phyloP scores from a whole-genome alignment of 1,140 invertebrate species.

The Copidosoma floridanum region DNA sequence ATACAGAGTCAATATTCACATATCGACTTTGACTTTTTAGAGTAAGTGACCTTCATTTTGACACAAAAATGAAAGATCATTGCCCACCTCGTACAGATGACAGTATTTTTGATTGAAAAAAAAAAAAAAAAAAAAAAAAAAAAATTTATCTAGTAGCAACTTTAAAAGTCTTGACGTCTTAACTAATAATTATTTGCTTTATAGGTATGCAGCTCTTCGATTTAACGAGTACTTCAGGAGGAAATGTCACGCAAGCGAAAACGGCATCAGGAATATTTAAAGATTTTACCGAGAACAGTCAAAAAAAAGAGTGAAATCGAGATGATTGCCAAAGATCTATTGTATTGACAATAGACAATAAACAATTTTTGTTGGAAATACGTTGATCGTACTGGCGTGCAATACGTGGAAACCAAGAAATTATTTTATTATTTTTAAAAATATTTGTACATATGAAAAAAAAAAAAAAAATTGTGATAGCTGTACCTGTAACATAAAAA shows the following conservation, averaged over 20 bases:
- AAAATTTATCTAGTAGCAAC: too few species aligned
- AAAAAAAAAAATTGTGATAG: neutral
- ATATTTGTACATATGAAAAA: conserved; percentile 15
- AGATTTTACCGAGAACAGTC: too few species aligned
- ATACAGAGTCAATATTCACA: conserved; percentile 87
- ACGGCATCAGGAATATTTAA: conserved; percentile 15
- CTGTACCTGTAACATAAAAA: neutral
- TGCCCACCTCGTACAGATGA: neutral
- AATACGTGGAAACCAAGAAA: neutral
- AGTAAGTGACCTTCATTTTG: conserved; percentile 61
- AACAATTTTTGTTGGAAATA: neutral
- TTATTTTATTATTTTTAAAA: conserved; percentile 13
- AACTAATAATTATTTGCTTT: conserved; percentile 8
- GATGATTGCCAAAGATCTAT: conserved; percentile 22
- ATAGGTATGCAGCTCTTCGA: conserved; percentile 67
- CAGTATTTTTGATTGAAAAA: conserved; percentile 15
- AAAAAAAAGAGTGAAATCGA: too few species aligned
- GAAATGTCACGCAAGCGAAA: conserved; percentile 38
- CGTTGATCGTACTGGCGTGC: conserved; percentile 3
- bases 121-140: conserved; percentile 15
- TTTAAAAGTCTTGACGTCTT: too few species aligned
- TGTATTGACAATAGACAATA: conserved; percentile 11
- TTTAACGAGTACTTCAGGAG: conserved; percentile 66
- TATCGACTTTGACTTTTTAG: conserved; percentile 93
- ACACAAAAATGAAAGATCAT: neutral